These are phyloP conservation scores for Enteromius fasciolatus DNA, from an alignment of 2,797 vertebrate species.

Conservation along the genomic window DNA sequence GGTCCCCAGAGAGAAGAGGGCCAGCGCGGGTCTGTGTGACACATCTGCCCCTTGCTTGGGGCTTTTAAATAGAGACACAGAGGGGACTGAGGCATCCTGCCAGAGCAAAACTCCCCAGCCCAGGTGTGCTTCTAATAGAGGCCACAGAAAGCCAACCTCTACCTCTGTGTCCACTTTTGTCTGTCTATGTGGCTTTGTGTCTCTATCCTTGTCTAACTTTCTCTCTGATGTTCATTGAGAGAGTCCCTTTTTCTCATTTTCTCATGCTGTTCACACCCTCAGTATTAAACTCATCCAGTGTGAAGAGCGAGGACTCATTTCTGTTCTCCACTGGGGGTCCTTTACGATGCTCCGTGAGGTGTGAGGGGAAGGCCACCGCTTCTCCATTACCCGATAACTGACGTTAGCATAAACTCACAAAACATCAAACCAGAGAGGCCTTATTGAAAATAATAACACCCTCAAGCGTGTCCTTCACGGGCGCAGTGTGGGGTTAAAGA, in stretches of 20 bases:
- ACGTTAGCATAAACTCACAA: slow-evolving; percentile 25
- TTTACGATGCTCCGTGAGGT: slow-evolving; percentile 2
- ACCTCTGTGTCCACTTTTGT: slow-evolving; percentile 10
- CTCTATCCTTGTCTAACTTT: slow-evolving; percentile 21
- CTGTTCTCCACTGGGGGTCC: slow-evolving; percentile 22
- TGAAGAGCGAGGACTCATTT: slow-evolving; percentile 38
- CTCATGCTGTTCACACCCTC: slow-evolving; percentile 42
- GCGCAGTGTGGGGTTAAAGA: slow-evolving; percentile 16
- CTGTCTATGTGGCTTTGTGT: slow-evolving; percentile 24
- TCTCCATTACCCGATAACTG: slow-evolving; percentile 36
- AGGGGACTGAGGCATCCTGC: slow-evolving; percentile 34
- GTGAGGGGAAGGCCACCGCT: slow-evolving; percentile 12
- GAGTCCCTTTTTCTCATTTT: slow-evolving; percentile 25
- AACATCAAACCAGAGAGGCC: slow-evolving; percentile 34
- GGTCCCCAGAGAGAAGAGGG: slow-evolving; percentile 72
- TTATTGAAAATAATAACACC: slow-evolving; percentile 41
- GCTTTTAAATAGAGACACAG: slow-evolving; percentile 54
- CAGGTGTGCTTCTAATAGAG: slow-evolving; percentile 50
- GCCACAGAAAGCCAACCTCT: slow-evolving; percentile 14
- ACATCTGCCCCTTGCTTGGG: slow-evolving; percentile 73
- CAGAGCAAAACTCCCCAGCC: slow-evolving; percentile 30
- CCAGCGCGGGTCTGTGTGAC: slow-evolving; percentile 71
- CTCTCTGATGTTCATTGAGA: slow-evolving; percentile 14
- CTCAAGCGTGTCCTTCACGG: slow-evolving; percentile 32
- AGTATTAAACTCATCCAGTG: slow-evolving; percentile 43